Evolutionary conservation across 2,113 vertebrate genomes (phyloP), one percentile per base, ranked within the genome.

Genomic region (Leptosomus discolor): DNA sequence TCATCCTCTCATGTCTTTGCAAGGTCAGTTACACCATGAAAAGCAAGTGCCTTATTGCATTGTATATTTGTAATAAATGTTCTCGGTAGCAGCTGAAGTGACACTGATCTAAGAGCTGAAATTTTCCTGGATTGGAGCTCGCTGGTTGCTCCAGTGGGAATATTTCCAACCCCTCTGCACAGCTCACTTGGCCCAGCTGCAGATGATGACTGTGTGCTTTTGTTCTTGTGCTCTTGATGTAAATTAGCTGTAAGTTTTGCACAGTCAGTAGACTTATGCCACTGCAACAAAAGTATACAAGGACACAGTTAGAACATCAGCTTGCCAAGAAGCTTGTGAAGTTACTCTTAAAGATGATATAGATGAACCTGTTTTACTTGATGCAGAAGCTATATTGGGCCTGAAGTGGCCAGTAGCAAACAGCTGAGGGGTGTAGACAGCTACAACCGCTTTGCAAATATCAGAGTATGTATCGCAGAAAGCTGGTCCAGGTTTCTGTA

Each of bases 311-410:
- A 81, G 45, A 43, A 30, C 12, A 17, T 54, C 4, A 83, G 43
- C 26, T 78, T 70, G 76, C n/a, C 9, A 39, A 73, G 48, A 51
- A 76, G 1, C 54, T 68, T 7, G 3, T 13, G 39, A 71, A 74
- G 12, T 45, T 58, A 8, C 39, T n/a, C 50, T 75, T 70, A 12
- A 26, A 75, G 23, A 17, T 18, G 8, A 2, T 3, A 21, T 19
- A 58, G 79, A 6, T 29, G 13, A 37, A 34, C 26, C 6, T 58
- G 19, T 15, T 67, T 32, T 39, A 34, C 24, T 54, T 23, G 43
- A 9, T 54, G 20, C 23, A 56, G 43, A 32, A 8, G 32, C n/a
- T 63, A 5, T 13, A 0, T 9, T 0, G 4, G 22, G 32, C 27
- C 27, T 57, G 61, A 60, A 37, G n/a, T 16, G 15, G 17, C 36